Percentiles rank a stretch among this genome's conserved stretches.
Conservation (phyloP, 2,113 vertebrate genomes). For the Plecturocebus donacophilus region DNA sequence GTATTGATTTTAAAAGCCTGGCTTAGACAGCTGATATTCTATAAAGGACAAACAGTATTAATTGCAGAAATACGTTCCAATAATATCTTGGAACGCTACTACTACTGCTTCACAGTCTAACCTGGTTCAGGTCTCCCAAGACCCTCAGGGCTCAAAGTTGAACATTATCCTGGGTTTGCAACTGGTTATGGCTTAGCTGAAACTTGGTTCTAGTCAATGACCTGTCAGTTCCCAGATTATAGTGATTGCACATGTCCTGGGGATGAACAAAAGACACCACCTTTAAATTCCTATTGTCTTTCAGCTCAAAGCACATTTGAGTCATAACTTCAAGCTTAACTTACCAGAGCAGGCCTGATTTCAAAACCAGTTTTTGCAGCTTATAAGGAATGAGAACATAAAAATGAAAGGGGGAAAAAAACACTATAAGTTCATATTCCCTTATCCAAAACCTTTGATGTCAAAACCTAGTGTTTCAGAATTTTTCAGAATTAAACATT, state of each 20-base stretch:
- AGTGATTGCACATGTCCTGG: not conserved
- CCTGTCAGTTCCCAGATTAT: slow-evolving; percentile 34
- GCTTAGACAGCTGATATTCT: not conserved
- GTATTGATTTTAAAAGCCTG: slow-evolving; percentile 9
- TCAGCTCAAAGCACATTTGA: slow-evolving; percentile 46
- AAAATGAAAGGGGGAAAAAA: not conserved
- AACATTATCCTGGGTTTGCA: not conserved
- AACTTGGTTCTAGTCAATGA: slow-evolving; percentile 15
- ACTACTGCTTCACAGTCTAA: not conserved
- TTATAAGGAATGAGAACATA: not conserved
- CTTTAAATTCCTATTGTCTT: slow-evolving; percentile 3
- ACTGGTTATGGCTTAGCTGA: not conserved
- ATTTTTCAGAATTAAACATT: not conserved
- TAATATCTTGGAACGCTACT: not conserved
- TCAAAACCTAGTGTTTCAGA: not conserved
- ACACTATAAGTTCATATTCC: not conserved
- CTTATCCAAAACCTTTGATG: not conserved
- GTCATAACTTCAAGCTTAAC: not conserved
- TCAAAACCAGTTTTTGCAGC: slow-evolving; percentile 13
- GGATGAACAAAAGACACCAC: slow-evolving; percentile 48
- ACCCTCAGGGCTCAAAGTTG: not conserved
- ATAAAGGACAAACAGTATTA: slow-evolving; percentile 17
- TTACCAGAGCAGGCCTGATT: not conserved
- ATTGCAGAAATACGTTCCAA: slow-evolving; percentile 9
- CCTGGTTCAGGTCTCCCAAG: not conserved